A percentile compares a stretch with the other conserved stretches of the same genome.
Evolutionary conservation across 1,140 invertebrate species (phyloP).

Genomic region (Scylla paramamosain): DNA sequence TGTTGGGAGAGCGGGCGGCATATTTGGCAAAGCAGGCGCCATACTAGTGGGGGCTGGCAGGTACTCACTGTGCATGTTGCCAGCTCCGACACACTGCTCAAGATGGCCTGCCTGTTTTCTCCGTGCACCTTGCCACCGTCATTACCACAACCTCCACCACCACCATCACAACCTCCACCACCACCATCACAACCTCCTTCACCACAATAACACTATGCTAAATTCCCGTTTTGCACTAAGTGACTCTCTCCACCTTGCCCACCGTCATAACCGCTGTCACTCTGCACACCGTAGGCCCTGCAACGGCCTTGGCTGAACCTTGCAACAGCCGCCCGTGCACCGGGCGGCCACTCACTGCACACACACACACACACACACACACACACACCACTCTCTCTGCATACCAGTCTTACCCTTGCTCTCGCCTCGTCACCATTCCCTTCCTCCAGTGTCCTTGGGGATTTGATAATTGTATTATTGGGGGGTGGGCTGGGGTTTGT

Average conservation of each 20-base stretch:
- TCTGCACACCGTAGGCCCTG: constrained; percentile 72
- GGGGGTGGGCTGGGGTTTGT: neutral
- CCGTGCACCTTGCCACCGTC: constrained; percentile 24
- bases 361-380: constrained; percentile 37
- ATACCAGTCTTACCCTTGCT: constrained; percentile 2
- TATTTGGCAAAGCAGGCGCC: constrained; percentile 75
- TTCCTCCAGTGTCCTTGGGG: neutral
- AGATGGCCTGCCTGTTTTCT: constrained; percentile 55
- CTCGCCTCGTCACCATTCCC: neutral
- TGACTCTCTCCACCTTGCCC: constrained; percentile 45
- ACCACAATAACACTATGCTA: neutral
- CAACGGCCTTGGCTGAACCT: constrained; percentile 74
- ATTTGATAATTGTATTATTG: neutral
- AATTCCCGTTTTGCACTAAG: neutral
- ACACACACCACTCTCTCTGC: constrained; percentile 42
- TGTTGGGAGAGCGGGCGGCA: constrained; percentile 70
- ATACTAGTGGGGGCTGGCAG: constrained; percentile 75
- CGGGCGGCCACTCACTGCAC: constrained; percentile 35
- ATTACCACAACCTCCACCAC: neutral
- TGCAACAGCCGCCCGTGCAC: constrained; percentile 59
- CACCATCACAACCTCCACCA: constrained; percentile 15
- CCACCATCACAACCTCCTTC: neutral
- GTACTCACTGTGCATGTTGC: constrained; percentile 74
- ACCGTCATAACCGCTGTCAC: constrained; percentile 56
- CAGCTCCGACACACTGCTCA: constrained; percentile 72